Conservation (phyloP, 1,140 invertebrate species). For the Aphaenogaster floridana region DNA sequence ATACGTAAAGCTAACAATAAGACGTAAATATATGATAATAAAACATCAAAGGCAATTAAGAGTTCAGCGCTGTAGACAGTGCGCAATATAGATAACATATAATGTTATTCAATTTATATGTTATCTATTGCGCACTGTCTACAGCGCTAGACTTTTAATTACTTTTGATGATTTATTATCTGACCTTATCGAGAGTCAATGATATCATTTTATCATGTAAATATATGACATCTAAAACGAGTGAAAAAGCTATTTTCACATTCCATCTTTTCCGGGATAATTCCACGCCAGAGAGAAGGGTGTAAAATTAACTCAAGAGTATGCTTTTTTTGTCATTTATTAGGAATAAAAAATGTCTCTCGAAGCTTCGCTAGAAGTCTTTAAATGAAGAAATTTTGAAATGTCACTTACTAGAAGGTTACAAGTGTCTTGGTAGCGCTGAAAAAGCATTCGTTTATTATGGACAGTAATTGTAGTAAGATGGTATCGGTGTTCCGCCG, state of each 20-base stretch:
- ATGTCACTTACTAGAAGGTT: not conserved
- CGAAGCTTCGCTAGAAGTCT: not conserved
- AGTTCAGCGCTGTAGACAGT: too few species aligned
- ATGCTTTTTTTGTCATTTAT: not conserved
- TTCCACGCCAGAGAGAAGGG: not conserved
- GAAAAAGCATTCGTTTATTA: not conserved
- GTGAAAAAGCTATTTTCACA: not conserved
- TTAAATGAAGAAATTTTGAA: not conserved
- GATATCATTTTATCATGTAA: not conserved
- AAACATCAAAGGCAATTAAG: too few species aligned
- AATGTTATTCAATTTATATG: too few species aligned
- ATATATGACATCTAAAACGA: not conserved
- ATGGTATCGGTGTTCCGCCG: constrained; percentile 5
- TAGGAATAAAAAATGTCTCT: not conserved
- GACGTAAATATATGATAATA: not conserved
- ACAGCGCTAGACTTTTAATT: too few species aligned
- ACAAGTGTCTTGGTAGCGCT: not conserved
- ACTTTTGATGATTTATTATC: too few species aligned
- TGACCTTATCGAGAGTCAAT: too few species aligned
- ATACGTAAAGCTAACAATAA: not conserved
- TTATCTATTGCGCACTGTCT: too few species aligned
- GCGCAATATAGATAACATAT: too few species aligned
- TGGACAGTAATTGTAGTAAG: not conserved
- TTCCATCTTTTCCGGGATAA: not conserved
- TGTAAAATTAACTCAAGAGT: not conserved